phyloP scores from a whole-genome alignment of 2,888 invertebrate genomes.

The Vanessa cardui region DNA sequence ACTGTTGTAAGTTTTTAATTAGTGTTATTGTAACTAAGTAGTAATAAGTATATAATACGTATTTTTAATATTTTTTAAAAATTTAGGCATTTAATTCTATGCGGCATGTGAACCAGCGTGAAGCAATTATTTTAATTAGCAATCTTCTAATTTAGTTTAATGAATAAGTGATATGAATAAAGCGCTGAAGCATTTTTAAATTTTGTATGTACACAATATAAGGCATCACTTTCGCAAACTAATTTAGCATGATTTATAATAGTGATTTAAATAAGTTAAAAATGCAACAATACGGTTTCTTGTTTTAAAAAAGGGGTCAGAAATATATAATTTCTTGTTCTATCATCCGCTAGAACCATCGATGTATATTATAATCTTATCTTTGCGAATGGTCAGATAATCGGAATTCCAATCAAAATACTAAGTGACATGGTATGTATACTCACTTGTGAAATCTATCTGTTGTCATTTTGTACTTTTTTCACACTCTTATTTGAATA shows the following conservation, averaged over 20 bases:
- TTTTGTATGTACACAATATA: not conserved
- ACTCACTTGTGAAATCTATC: constrained; percentile 86
- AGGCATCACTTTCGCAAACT: not conserved
- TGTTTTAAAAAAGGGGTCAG: not conserved
- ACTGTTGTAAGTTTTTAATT: not conserved
- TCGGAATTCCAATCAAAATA: constrained; percentile 34
- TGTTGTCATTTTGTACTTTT: constrained; percentile 76
- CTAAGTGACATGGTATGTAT: constrained; percentile 32
- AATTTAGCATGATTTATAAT: constrained; percentile 1
- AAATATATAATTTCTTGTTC: constrained; percentile 4
- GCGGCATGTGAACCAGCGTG: constrained; percentile 28
- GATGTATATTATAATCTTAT: constrained; percentile 54
- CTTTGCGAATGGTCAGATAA: constrained; percentile 44
- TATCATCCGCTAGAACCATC: constrained; percentile 24
- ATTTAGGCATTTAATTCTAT: constrained; percentile 5
- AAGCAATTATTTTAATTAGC: constrained; percentile 32
- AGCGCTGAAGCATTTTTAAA: constrained; percentile 2
- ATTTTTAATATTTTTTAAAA: not conserved
- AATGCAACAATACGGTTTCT: not conserved
- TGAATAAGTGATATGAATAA: not conserved
- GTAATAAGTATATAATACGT: not conserved
- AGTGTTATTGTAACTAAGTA: not conserved
- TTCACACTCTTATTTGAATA: constrained; percentile 25
- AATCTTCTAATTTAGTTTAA: constrained; percentile 7
- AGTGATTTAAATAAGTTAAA: not conserved